Conservation (phyloP, 2,888 invertebrate species). For the Drosophila stalkeri region DNA sequence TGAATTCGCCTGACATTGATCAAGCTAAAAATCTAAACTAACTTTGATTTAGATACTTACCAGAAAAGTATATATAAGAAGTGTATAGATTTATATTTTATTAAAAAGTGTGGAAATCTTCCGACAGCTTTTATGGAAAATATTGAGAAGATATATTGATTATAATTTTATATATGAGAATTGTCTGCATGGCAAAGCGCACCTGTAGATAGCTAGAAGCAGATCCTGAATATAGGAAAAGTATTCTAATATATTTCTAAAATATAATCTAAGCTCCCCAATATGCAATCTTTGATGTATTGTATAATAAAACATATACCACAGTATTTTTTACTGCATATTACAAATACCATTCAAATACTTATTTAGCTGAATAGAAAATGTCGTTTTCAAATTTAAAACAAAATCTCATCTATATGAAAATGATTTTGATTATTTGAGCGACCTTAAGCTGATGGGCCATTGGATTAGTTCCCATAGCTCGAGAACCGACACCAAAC, state of each 20-base stretch:
- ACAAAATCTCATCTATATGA: not conserved
- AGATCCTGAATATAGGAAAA: too few relatives aligned
- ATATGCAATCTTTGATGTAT: not conserved
- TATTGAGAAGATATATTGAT: too few relatives aligned
- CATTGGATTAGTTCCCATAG: slow-evolving; percentile 9
- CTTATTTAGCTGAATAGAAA: not conserved
- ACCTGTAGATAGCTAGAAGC: too few relatives aligned
- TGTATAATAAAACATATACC: not conserved
- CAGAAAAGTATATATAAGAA: too few relatives aligned
- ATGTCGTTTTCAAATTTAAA: slow-evolving; percentile 3
- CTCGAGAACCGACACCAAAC: not conserved
- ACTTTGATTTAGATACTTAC: not conserved
- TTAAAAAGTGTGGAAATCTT: not conserved
- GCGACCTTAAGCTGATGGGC: slow-evolving; percentile 14
- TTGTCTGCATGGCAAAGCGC: not conserved
- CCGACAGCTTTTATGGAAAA: not conserved
- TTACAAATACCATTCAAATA: not conserved
- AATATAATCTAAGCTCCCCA: not conserved
- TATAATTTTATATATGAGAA: too few relatives aligned
- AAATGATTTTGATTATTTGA: slow-evolving; percentile 1
- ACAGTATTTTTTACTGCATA: not conserved
- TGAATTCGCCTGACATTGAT: not conserved
- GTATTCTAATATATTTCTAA: not conserved
- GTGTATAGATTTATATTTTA: too few relatives aligned
- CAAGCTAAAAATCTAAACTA: not conserved